These are phyloP conservation scores for Podarcis lilfordi DNA, from an alignment of 2,797 vertebrate genomes.

Conservation along the genomic window DNA sequence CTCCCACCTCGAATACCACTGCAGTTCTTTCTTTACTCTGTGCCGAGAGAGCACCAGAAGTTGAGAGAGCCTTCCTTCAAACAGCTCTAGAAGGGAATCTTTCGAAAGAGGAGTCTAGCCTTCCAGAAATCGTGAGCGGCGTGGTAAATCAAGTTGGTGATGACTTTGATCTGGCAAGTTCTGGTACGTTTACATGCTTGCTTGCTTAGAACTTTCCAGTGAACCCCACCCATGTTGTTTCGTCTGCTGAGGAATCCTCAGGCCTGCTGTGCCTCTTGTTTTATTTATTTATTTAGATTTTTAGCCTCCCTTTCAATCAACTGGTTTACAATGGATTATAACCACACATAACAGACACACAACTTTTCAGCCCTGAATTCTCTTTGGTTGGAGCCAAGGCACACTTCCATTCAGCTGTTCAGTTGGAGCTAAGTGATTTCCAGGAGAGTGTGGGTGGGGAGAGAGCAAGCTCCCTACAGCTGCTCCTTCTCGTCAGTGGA, in stretches of 20 bases:
- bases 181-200: slow-evolving; percentile 54
- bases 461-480: no score
- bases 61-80: slow-evolving; percentile 54
- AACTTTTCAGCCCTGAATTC: neutral
- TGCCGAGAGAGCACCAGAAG: slow-evolving; percentile 50
- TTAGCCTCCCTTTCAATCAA: neutral
- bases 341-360: neutral
- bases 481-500: no score
- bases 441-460: no score
- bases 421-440: no score
- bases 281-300: neutral
- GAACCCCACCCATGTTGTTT: neutral
- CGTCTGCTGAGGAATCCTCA: neutral
- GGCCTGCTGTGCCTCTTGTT: neutral
- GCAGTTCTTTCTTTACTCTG: slow-evolving; percentile 84
- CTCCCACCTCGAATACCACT: slow-evolving; percentile 79
- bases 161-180: slow-evolving; percentile 60
- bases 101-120: slow-evolving; percentile 61
- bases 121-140: slow-evolving; percentile 82
- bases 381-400: neutral
- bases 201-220: neutral
- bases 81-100: slow-evolving; percentile 44
- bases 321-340: neutral
- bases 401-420: no score
- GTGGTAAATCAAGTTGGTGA: slow-evolving; percentile 81